Evolutionary conservation across 1,140 invertebrate genomes (phyloP).

Genomic region (Cydia pomonella): DNA sequence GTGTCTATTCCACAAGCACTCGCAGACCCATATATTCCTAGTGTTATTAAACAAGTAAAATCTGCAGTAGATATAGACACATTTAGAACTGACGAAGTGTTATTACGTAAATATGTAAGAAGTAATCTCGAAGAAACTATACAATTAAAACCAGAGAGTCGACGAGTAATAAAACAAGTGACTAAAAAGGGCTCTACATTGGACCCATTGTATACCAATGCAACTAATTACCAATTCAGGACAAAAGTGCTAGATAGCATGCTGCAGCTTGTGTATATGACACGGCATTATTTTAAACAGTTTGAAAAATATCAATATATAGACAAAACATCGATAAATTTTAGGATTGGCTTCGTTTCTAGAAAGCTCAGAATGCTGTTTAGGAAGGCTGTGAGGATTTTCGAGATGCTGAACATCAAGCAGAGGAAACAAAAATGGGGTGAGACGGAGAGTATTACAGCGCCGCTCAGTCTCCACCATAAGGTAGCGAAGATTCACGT

Average conservation of each 20-base stretch:
- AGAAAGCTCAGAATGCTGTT: neutral
- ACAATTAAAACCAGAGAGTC: neutral
- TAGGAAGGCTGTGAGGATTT: neutral
- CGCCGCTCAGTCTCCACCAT: neutral
- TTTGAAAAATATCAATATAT: neutral
- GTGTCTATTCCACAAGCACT: no score
- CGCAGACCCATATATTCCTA: no score
- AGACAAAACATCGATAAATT: neutral
- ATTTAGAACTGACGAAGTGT: no score
- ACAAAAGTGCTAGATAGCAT: neutral
- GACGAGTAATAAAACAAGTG: neutral
- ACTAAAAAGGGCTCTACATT: no score
- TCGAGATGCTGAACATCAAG: neutral
- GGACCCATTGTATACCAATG: neutral
- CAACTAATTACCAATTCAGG: neutral
- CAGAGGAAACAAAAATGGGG: neutral
- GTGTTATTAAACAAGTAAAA: no score
- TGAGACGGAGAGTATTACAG: rapidly evolving
- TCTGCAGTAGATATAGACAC: no score
- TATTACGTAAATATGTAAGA: no score
- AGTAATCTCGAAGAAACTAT: no score
- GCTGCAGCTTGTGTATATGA: neutral
- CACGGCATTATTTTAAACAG: neutral
- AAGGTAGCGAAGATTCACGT: neutral
- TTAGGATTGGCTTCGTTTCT: neutral